Percentiles rank a stretch among this genome's conserved stretches.
These are phyloP conservation scores for Psittacula echo DNA, from an alignment of 2,797 vertebrate genomes.

Conservation along the genomic window DNA sequence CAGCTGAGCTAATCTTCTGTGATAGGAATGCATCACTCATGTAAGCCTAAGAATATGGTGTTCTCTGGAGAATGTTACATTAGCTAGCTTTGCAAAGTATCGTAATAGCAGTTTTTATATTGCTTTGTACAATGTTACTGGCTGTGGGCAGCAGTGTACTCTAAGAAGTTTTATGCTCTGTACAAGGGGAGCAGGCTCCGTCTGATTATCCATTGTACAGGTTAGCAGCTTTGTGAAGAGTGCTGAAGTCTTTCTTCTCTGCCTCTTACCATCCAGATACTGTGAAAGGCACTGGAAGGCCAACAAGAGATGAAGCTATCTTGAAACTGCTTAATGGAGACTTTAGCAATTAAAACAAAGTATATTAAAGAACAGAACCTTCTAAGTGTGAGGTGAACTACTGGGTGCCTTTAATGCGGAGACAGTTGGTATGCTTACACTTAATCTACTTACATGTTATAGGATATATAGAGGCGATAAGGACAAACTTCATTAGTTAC, in stretches of 20 bases:
- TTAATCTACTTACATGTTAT: fast-evolving
- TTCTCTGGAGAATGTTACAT: neutral
- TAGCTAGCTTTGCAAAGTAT: neutral
- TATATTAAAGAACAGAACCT: neutral
- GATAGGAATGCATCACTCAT: neutral
- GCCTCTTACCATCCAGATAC: neutral
- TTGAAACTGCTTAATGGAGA: neutral
- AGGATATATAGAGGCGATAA: neutral
- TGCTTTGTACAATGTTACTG: neutral
- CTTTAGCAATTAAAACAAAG: neutral
- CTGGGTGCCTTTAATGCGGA: neutral
- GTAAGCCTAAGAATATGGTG: neutral
- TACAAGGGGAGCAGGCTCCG: neutral
- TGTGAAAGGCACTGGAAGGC: neutral
- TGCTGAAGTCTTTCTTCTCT: neutral
- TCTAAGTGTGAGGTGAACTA: neutral
- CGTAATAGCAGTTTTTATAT: neutral
- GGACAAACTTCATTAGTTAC: neutral
- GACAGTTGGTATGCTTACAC: neutral
- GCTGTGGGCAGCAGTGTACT: neutral
- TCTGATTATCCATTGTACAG: neutral
- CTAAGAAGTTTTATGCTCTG: neutral
- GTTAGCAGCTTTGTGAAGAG: neutral
- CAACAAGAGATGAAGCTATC: neutral
- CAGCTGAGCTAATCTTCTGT: neutral